These are phyloP conservation scores for Caradrina clavipalpis DNA, from an alignment of 2,888 invertebrate genomes.

Conservation along the genomic window DNA sequence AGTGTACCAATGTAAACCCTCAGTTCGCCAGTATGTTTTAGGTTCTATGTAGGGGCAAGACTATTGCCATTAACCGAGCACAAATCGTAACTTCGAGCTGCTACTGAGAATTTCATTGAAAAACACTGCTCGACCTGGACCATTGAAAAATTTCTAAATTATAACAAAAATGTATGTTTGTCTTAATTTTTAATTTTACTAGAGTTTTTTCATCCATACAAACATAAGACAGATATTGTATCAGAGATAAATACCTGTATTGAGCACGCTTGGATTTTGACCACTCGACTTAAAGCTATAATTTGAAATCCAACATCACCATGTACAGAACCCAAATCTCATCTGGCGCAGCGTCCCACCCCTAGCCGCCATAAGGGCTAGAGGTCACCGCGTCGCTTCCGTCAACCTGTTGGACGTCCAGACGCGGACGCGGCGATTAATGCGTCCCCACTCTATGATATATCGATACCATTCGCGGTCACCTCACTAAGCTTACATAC, in stretches of 20 bases:
- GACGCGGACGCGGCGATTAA: constrained; percentile 58
- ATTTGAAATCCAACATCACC: background rate
- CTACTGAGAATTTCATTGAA: no score
- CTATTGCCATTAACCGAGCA: no score
- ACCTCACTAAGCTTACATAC: constrained; percentile 33
- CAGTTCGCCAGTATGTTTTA: no score
- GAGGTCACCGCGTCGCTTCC: constrained; percentile 51
- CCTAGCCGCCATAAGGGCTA: constrained; percentile 38
- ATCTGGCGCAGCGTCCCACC: constrained; percentile 8
- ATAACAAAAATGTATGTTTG: constrained; percentile 5
- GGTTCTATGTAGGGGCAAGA: no score
- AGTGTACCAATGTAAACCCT: no score
- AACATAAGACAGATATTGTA: no score
- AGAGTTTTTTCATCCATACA: background rate
- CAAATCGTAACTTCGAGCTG: no score
- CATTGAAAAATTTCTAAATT: background rate
- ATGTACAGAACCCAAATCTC: background rate
- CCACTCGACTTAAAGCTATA: no score
- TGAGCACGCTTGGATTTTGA: no score
- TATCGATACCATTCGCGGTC: constrained; percentile 49
- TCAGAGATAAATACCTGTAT: no score
- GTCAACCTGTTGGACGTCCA: constrained; percentile 63
- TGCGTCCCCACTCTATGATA: constrained; percentile 62
- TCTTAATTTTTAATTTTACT: background rate
- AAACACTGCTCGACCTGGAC: no score